Conservation (phyloP, 2,888 invertebrate genomes). For the Hypercompe scribonia region DNA sequence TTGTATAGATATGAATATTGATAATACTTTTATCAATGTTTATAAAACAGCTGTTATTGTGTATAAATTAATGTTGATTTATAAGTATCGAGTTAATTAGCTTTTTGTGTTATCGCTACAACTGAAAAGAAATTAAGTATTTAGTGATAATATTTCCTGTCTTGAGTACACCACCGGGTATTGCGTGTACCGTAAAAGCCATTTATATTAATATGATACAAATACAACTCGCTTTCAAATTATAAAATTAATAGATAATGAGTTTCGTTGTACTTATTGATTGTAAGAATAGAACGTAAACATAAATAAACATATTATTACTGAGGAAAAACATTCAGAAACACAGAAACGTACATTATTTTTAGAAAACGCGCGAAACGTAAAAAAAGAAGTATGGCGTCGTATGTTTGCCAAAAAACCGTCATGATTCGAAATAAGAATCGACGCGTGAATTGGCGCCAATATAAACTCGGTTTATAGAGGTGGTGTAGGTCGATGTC, state of each 20-base stretch:
- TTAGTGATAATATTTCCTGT: not conserved
- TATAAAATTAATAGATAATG: not conserved
- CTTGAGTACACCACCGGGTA: not conserved
- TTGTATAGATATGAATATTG: not conserved
- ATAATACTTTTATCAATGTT: not conserved
- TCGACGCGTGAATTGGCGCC: slow-evolving; percentile 60
- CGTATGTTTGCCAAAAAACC: slow-evolving; percentile 55
- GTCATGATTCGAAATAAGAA: slow-evolving; percentile 52
- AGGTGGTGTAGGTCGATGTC: slow-evolving; percentile 59
- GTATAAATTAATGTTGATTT: not conserved
- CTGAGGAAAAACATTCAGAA: slow-evolving; percentile 18
- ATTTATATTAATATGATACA: not conserved
- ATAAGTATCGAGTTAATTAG: not conserved
- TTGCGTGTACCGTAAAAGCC: not conserved
- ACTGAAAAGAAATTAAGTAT: slow-evolving; percentile 1
- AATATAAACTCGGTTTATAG: slow-evolving; percentile 56
- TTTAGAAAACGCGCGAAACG: slow-evolving; percentile 35
- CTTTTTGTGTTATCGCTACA: not conserved
- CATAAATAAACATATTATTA: slow-evolving; percentile 20
- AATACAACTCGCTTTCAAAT: not conserved
- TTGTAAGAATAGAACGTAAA: slow-evolving; percentile 7
- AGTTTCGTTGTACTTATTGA: not conserved
- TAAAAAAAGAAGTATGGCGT: slow-evolving; percentile 26
- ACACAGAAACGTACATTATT: slow-evolving; percentile 12
- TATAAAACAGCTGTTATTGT: not conserved